These are phyloP conservation scores for Leuciscus waleckii DNA, from an alignment of 2,797 vertebrate genomes.

Conservation along the genomic window DNA sequence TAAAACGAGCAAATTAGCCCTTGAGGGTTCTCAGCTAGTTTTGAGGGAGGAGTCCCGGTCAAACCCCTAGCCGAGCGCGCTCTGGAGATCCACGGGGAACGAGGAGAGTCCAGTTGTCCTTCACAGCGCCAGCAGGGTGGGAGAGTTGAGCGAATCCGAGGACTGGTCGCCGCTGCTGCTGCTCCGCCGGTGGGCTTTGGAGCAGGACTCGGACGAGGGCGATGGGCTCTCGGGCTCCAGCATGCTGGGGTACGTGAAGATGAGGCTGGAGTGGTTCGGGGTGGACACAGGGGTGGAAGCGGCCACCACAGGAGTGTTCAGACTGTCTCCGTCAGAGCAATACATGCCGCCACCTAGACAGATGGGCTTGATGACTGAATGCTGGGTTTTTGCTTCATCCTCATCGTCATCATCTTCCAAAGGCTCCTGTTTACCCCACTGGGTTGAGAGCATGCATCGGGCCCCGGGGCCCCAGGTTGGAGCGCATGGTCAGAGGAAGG, in stretches of 20 bases:
- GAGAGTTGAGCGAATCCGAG: constrained; percentile 99
- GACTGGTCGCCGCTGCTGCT: constrained; percentile 99
- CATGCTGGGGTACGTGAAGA: constrained; percentile 98
- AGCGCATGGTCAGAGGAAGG: constrained; percentile 82
- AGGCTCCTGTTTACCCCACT: constrained; percentile 94
- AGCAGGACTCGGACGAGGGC: constrained; percentile 96
- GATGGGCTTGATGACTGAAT: constrained; percentile 98
- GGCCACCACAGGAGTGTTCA: constrained; percentile 97
- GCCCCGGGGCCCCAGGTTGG: constrained; percentile 71
- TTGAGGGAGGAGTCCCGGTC: constrained; percentile 69
- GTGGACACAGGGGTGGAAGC: constrained; percentile 95
- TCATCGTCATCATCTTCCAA: constrained; percentile 76
- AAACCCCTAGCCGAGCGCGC: constrained; percentile 69
- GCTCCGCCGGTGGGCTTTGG: constrained; percentile 98
- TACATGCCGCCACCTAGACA: constrained; percentile 87
- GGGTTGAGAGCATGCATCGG: constrained; percentile 76
- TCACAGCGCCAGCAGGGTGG: constrained; percentile 96
- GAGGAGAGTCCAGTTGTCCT: constrained; percentile 14
- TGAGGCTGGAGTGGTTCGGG: constrained; percentile 90
- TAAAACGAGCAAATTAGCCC: constrained; percentile 77
- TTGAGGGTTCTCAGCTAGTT: constrained; percentile 72
- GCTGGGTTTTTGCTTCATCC: constrained; percentile 81
- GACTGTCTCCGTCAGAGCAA: constrained; percentile 94
- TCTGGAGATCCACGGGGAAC: constrained; percentile 45
- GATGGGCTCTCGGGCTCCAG: constrained; percentile 96